phyloP scores from a whole-genome alignment of 2,113 vertebrate species.

The Colossoma macropomum region DNA sequence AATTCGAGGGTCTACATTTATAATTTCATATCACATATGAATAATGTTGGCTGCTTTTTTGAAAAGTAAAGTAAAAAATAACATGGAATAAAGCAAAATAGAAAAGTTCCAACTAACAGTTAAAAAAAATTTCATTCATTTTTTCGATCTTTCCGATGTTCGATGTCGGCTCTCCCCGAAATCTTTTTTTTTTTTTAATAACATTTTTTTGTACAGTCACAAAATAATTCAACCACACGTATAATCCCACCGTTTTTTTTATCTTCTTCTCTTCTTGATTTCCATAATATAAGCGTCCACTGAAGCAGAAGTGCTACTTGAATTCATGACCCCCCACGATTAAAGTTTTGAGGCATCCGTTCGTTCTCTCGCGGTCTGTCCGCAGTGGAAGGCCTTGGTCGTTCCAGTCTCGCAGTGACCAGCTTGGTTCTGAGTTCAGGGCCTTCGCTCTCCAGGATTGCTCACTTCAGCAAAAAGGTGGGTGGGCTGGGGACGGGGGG shows the following conservation, averaged over 20 bases:
- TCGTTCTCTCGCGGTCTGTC: slow-evolving; percentile 33
- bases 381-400: slow-evolving; percentile 31
- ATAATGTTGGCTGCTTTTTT: slow-evolving; percentile 62
- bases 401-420: slow-evolving; percentile 31
- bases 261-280: slow-evolving; percentile 38
- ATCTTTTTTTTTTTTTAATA: slow-evolving; percentile 33
- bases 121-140: slow-evolving; percentile 10
- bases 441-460: slow-evolving; percentile 4
- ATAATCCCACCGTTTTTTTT: slow-evolving; percentile 38
- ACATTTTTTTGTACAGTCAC: slow-evolving; percentile 59
- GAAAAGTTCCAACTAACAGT: slow-evolving; percentile 62
- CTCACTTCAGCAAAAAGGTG: slow-evolving; percentile 22
- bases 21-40: slow-evolving; percentile 71
- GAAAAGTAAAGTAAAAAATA: slow-evolving; percentile 66
- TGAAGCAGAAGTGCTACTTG: slow-evolving; percentile 62
- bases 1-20: slow-evolving; percentile 65
- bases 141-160: slow-evolving; percentile 24
- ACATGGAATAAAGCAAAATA: slow-evolving; percentile 66
- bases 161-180: slow-evolving; percentile 25
- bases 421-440: slow-evolving; percentile 13
- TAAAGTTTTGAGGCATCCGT: slow-evolving; percentile 33
- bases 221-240: slow-evolving; percentile 55
- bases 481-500: background rate
- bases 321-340: slow-evolving; percentile 41
- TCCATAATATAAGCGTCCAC: slow-evolving; percentile 51